Conservation (phyloP, 2,113 vertebrate species). For the Corythornis cristatus region DNA sequence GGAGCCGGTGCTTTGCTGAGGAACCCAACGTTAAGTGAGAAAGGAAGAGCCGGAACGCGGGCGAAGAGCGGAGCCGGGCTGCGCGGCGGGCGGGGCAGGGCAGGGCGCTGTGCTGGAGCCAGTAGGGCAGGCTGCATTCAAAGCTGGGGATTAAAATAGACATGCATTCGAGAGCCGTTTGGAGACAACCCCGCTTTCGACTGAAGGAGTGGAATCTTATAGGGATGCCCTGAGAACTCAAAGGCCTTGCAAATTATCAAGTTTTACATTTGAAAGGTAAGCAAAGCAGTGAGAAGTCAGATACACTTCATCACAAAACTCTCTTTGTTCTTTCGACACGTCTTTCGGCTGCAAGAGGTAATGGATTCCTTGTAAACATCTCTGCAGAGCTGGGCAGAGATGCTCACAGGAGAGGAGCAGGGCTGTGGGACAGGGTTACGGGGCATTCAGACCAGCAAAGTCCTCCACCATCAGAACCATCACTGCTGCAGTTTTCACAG, state of each 20-base stretch:
- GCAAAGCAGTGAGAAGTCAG: conserved; percentile 53
- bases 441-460: not conserved
- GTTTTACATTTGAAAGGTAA: conserved; percentile 68
- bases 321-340: conserved; percentile 50
- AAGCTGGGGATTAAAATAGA: conserved; percentile 51
- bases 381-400: not conserved
- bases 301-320: conserved; percentile 52
- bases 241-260: conserved; percentile 42
- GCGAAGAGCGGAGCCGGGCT: conserved; percentile 11
- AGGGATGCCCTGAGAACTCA: conserved; percentile 28
- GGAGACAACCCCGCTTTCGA: not conserved
- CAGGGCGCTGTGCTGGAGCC: conserved; percentile 1
- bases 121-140: conserved; percentile 58
- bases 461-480: not conserved
- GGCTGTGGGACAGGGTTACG: not conserved
- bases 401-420: not conserved
- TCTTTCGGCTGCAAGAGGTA: not conserved
- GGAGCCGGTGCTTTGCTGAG: not conserved
- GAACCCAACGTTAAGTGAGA: not conserved
- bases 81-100: conserved; percentile 26
- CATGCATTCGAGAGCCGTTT: conserved; percentile 10
- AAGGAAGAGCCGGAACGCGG: not conserved
- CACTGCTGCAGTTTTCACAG: not conserved
- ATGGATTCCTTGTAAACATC: conserved; percentile 32
- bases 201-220: not conserved